Conservation (phyloP, 1,140 invertebrate species). For the Notospermus geniculatus region DNA sequence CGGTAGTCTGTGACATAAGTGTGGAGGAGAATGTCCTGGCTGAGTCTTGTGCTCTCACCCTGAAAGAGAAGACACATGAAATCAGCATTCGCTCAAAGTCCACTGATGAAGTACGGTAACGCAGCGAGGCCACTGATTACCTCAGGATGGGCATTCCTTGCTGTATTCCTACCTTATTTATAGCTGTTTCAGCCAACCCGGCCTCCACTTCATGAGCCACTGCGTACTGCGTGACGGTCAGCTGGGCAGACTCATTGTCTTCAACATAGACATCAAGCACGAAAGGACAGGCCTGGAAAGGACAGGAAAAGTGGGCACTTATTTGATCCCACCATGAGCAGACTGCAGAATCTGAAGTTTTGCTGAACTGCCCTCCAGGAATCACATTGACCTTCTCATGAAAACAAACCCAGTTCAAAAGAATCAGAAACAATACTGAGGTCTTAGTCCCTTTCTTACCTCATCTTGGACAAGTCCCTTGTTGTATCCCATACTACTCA, state of each 20-base stretch:
- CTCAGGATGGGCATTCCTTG: neutral
- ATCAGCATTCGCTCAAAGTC: conserved; percentile 5
- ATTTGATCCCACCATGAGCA: neutral
- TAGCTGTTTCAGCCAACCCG: conserved; percentile 33
- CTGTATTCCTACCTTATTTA: conserved; percentile 32
- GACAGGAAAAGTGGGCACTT: neutral
- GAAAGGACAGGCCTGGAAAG: conserved; percentile 45
- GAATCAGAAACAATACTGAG: neutral
- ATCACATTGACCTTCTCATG: neutral
- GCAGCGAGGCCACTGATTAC: too few relatives aligned
- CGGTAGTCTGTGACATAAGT: conserved; percentile 38
- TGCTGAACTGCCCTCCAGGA: neutral
- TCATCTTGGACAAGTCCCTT: conserved; percentile 50
- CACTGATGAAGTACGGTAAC: too few relatives aligned
- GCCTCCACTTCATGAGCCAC: conserved; percentile 26
- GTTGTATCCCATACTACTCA: conserved; percentile 56
- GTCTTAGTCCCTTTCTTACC: conserved; percentile 25
- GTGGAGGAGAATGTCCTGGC: conserved; percentile 42
- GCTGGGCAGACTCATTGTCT: conserved; percentile 32
- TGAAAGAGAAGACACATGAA: conserved; percentile 20
- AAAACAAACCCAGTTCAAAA: neutral
- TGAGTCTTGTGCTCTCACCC: conserved; percentile 39
- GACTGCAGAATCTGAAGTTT: neutral
- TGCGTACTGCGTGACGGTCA: conserved; percentile 36
- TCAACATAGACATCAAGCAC: conserved; percentile 42